Evolutionary conservation across 2,888 invertebrate genomes (phyloP).

Genomic region (Mimumesa dahlbomi): DNA sequence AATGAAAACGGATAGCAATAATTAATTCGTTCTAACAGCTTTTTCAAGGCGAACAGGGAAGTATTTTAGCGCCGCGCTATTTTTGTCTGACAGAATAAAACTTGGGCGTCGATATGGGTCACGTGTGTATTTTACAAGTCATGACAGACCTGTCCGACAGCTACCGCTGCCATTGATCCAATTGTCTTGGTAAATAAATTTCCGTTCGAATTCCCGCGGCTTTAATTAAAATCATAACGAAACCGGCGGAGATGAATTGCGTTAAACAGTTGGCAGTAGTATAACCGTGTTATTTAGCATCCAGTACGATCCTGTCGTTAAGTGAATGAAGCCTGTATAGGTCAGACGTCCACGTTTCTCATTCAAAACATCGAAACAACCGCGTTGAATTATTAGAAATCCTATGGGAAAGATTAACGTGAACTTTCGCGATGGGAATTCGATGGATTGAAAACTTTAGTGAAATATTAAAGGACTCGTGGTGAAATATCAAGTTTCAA

Average conservation of each 20-base stretch:
- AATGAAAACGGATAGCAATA: too few species aligned
- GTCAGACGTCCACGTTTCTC: not conserved
- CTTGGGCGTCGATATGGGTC: conserved; percentile 71
- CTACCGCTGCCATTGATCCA: not conserved
- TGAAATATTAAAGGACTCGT: not conserved
- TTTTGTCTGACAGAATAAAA: conserved; percentile 67
- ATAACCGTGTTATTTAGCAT: too few species aligned
- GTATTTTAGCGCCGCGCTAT: conserved; percentile 68
- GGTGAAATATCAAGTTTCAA: conserved; percentile 31
- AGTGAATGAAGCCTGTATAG: not conserved
- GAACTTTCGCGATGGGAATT: too few species aligned
- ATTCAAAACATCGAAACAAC: too few species aligned
- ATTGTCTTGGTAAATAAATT: not conserved
- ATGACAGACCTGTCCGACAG: conserved; percentile 21
- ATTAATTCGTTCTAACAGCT: conserved; percentile 36
- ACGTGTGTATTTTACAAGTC: conserved; percentile 47
- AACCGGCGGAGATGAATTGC: too few species aligned
- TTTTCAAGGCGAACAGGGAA: conserved; percentile 66
- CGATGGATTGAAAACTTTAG: too few species aligned
- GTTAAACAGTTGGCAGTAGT: too few species aligned
- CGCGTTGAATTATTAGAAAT: too few species aligned
- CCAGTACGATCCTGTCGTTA: not conserved
- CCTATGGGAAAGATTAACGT: not conserved
- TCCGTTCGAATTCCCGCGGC: too few species aligned
- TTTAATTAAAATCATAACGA: too few species aligned